Conservation (phyloP, 2,888 invertebrate genomes). For the Clitarchus hookeri region DNA sequence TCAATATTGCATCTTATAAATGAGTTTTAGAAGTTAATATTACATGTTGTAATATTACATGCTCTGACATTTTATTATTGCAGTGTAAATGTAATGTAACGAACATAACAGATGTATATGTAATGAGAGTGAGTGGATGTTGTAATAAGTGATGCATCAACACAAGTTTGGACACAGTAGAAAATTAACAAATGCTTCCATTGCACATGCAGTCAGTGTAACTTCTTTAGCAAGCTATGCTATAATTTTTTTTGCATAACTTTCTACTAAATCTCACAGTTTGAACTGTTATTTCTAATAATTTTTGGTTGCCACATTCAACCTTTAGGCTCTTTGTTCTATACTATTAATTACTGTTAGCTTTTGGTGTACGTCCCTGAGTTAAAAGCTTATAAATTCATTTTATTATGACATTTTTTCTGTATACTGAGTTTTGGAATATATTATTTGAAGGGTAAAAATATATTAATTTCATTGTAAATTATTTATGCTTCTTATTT, state of each 20-base stretch:
- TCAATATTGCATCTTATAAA: background rate
- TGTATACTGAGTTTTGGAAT: too few species aligned
- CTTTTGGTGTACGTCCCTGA: too few species aligned
- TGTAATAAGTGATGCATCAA: slow-evolving; percentile 11
- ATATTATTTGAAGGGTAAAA: too few species aligned
- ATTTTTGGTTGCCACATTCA: background rate
- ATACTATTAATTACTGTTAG: background rate
- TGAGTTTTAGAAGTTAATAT: background rate
- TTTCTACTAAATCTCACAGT: background rate
- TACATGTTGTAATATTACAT: background rate
- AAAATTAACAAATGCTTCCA: background rate
- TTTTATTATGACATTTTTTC: too few species aligned
- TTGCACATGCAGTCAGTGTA: slow-evolving; percentile 1
- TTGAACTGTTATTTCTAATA: background rate
- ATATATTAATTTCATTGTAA: too few species aligned
- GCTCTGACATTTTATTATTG: slow-evolving; percentile 2
- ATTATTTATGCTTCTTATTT: too few species aligned
- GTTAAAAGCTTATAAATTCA: too few species aligned
- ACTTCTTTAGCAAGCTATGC: background rate
- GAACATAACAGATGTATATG: background rate
- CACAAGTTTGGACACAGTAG: slow-evolving; percentile 7
- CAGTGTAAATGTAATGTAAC: background rate
- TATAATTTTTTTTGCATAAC: background rate
- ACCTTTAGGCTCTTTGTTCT: background rate
- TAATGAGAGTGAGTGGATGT: background rate